Percentiles rank a stretch among this genome's conserved stretches.
These are phyloP conservation scores for Noctilio leporinus DNA, from an alignment of 2,113 vertebrate genomes.

Conservation along the genomic window DNA sequence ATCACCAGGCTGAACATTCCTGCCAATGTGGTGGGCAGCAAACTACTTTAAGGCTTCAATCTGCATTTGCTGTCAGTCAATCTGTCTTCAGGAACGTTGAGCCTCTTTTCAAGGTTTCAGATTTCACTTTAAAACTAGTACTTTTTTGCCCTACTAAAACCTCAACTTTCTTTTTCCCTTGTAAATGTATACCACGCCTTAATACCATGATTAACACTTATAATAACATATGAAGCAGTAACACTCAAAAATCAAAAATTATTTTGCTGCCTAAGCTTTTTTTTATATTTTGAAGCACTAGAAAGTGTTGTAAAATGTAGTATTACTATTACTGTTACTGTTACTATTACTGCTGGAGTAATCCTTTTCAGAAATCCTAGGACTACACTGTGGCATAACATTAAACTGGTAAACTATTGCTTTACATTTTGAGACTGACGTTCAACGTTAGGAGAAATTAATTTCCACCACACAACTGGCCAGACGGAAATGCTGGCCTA, in stretches of 20 bases:
- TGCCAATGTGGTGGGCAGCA: background rate
- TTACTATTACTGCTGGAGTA: background rate
- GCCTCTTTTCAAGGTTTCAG: background rate
- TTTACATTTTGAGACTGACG: background rate
- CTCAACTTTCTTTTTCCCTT: background rate
- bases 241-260: background rate
- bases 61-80: background rate
- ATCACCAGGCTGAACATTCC: background rate
- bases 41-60: background rate
- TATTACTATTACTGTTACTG: background rate
- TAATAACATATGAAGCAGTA: background rate
- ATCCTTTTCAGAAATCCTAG: background rate
- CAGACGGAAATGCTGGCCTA: background rate
- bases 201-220: background rate
- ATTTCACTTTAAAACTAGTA: slow-evolving; percentile 15
- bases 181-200: background rate
- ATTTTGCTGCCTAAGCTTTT: background rate
- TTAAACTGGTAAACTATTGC: background rate
- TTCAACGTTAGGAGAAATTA: background rate
- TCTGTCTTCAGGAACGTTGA: background rate
- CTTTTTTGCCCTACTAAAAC: background rate
- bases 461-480: background rate
- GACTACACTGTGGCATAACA: background rate
- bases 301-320: background rate
- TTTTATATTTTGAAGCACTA: background rate